These are phyloP conservation scores for Dicerorhinus sumatrensis DNA, from an alignment of 2,113 vertebrate species.

Conservation along the genomic window DNA sequence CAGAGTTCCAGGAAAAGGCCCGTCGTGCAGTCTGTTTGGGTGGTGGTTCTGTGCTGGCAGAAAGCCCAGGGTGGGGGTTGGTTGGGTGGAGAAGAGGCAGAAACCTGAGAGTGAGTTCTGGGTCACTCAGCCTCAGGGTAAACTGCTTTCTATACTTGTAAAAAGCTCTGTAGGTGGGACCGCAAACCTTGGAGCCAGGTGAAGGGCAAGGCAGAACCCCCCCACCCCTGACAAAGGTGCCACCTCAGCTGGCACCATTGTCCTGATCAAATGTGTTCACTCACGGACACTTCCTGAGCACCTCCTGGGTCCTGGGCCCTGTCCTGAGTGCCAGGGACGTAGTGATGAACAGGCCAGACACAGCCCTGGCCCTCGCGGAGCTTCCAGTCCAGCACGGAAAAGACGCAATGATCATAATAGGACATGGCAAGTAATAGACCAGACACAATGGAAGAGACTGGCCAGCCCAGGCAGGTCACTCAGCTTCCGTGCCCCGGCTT, in stretches of 20 bases:
- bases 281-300: background rate
- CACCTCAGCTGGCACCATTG: no score
- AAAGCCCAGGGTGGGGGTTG: background rate
- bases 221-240: background rate
- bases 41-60: constrained; percentile 33
- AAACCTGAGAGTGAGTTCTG: background rate
- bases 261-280: background rate
- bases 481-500: background rate
- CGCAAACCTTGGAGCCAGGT: background rate
- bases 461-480: background rate
- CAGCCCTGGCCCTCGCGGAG: background rate
- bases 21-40: background rate
- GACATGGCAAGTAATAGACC: background rate
- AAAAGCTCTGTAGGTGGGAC: background rate
- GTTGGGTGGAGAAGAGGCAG: background rate
- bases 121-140: background rate
- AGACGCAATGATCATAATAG: background rate
- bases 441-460: background rate
- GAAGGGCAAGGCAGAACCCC: background rate
- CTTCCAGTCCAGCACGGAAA: background rate
- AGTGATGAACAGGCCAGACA: background rate
- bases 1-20: background rate
- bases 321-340: background rate
- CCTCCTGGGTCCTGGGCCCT: background rate
- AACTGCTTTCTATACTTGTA: background rate